Conservation (phyloP, 2,888 invertebrate species). For the Sphaeridia pumilis region DNA sequence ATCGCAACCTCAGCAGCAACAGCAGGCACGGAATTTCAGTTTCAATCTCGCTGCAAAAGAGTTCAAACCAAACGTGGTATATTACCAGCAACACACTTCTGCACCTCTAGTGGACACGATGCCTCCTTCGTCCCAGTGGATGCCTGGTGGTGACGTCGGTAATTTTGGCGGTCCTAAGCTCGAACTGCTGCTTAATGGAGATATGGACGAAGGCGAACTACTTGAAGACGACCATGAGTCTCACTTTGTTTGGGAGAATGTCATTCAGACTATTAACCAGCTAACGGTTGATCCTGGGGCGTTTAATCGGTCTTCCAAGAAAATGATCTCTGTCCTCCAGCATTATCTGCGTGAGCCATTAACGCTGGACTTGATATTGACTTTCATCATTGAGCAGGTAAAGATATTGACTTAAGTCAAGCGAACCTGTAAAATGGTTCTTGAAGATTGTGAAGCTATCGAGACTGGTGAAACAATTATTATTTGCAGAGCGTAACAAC, state of each 20-base stretch:
- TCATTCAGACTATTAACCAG: slow-evolving; percentile 28
- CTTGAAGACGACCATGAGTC: slow-evolving; percentile 5
- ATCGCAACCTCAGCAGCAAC: neutral
- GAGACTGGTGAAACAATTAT: too few species aligned
- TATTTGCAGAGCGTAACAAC: slow-evolving; percentile 33
- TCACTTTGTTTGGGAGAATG: slow-evolving; percentile 24
- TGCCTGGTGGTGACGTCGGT: neutral
- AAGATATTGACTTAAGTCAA: neutral
- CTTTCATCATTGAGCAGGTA: slow-evolving; percentile 31
- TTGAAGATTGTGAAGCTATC: too few species aligned
- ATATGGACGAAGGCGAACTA: neutral
- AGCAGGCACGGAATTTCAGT: neutral
- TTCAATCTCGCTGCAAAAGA: slow-evolving; percentile 6
- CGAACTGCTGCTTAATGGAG: neutral
- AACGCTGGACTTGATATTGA: slow-evolving; percentile 29
- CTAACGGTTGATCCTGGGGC: slow-evolving; percentile 28
- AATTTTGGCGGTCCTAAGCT: neutral
- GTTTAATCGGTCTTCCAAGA: slow-evolving; percentile 23
- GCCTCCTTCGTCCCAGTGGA: neutral
- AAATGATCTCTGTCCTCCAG: slow-evolving; percentile 22
- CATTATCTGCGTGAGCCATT: slow-evolving; percentile 23
- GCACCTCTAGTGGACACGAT: neutral
- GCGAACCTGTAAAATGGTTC: too few species aligned
- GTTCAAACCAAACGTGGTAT: slow-evolving; percentile 9
- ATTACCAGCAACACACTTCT: neutral